Base-by-base conservation (phyloP, 64 coral and sea anemone genomes). In the Montipora foliosa region DNA sequence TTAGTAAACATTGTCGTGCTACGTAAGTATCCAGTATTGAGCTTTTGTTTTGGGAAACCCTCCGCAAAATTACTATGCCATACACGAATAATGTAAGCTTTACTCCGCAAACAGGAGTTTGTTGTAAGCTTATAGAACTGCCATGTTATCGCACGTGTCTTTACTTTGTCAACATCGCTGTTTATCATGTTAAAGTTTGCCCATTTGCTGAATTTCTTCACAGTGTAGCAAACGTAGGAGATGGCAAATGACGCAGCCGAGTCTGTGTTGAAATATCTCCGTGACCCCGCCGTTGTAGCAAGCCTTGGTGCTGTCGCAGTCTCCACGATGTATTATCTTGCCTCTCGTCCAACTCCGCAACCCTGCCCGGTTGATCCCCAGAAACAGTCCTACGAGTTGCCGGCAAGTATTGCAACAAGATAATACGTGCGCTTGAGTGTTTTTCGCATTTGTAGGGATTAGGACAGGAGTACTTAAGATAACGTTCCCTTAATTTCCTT, bases 371-470 rank as follows among this genome's bases (percentile, higher is more conserved):
- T 98, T 2, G 89, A 99, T 74, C 89, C 89, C 0, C 79, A 77
- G 19, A 79, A 93, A 37, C 98, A 99, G 49, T 96, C 95, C 12
- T 92, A 95, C 13, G 98, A 99, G 75, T 81, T 99, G 52, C 80
- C 92, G 55, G 98, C 95, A 74, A 91, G 95, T 91, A 79, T 11
- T 14, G 14, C 21, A 4, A 58, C 20, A 66, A 20, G 67, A 5
- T 78, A 47, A 4, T 14, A 64, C 4, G 61, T 64, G 5, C 52
- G 52, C 52, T 55, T 5, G 5, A 10, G 10, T 55, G 6, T 55
- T 10, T 10, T 37, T 37, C 37, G 37, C 37, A 37, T 37, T 37
- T 37, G 37, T 2, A 37, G 37, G 37, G 37, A 37, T 37, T 37
- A 37, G 37, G 37, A 37, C 1, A 37, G 37, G 37, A 37, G 37